Percentiles rank a stretch among this genome's conserved stretches.
Conservation (phyloP, 2,797 vertebrate genomes). For the Pyrocephalus nanus region DNA sequence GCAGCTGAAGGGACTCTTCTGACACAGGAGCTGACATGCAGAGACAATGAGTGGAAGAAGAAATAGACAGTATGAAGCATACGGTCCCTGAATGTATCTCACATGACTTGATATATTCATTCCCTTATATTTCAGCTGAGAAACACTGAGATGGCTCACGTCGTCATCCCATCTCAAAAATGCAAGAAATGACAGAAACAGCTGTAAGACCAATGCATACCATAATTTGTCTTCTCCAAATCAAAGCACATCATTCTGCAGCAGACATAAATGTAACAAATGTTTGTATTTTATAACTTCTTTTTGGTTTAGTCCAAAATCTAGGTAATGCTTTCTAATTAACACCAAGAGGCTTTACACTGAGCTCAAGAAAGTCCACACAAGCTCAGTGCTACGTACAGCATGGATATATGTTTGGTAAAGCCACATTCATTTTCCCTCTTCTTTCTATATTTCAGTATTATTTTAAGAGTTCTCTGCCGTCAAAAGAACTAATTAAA, state of each 20-base stretch:
- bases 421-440: neutral
- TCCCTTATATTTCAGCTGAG: neutral
- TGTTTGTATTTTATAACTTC: neutral
- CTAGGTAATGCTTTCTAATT: neutral
- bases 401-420: neutral
- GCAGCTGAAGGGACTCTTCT: neutral
- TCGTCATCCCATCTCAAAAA: neutral
- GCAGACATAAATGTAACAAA: neutral
- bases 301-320: neutral
- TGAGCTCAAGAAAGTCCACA: neutral
- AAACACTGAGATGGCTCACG: neutral
- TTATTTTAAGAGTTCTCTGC: neutral
- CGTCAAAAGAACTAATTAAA: neutral
- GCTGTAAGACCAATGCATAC: neutral
- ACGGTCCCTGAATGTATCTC: neutral
- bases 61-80: neutral
- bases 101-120: neutral
- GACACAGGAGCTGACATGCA: neutral
- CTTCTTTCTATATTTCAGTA: neutral
- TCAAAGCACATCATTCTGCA: neutral
- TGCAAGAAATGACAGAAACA: neutral
- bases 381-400: neutral
- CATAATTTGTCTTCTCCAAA: neutral
- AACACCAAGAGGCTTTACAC: neutral
- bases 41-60: neutral